phyloP scores from a whole-genome alignment of 2,113 vertebrate genomes.

The Rhodinocichla rosea region DNA sequence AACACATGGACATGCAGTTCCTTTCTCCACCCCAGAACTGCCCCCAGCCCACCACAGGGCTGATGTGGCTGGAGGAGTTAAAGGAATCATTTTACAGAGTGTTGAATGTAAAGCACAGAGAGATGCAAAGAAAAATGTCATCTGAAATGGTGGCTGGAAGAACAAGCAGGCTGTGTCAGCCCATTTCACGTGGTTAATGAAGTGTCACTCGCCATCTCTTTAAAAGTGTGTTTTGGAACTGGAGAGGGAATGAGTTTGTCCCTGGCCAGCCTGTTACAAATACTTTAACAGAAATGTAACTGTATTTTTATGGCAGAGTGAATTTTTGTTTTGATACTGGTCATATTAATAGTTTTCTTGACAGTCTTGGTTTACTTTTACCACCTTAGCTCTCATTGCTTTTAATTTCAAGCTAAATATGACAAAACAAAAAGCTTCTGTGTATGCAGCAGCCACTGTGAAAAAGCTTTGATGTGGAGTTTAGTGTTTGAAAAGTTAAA shows the following conservation, averaged over 20 bases:
- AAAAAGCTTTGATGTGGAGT: neutral
- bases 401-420: neutral
- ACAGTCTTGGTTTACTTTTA: neutral
- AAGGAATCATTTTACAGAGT: neutral
- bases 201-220: slow-evolving; percentile 14
- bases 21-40: neutral
- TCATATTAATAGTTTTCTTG: neutral
- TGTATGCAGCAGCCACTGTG: neutral
- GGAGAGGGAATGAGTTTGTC: slow-evolving; percentile 6
- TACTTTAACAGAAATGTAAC: neutral
- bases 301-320: neutral
- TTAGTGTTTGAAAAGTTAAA: slow-evolving; percentile 8
- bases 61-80: neutral
- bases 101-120: neutral
- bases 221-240: neutral
- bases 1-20: neutral
- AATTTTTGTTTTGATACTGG: neutral
- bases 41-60: neutral
- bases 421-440: neutral
- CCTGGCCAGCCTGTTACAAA: neutral
- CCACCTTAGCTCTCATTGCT: neutral
- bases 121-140: neutral
- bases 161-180: neutral
- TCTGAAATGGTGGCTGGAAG: neutral
- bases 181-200: slow-evolving; percentile 10